Evolutionary conservation across 2,888 invertebrate genomes (phyloP), one percentile per base, ranked within the genome.

Genomic region (Seira ritae): DNA sequence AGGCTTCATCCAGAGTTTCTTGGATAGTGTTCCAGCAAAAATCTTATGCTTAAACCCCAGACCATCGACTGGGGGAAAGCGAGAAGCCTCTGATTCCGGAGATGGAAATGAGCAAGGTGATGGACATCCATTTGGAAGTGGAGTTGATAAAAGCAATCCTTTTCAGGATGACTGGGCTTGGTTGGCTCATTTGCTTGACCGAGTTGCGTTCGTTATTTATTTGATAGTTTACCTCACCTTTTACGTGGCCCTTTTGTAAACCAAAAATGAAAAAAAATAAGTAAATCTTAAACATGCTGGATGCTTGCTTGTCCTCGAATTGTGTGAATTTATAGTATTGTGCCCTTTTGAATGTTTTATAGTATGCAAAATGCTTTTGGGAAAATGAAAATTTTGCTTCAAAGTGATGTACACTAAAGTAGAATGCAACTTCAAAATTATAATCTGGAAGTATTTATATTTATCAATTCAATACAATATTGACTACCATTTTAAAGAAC

Each of bases 141-240:
- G 80, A 17, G 77, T 82, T 0, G 73, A 77, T 1, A 73, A 73
- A 46, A 72, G 55, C 10, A 87, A 85, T 72, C 87, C 88, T 8
- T 86, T 87, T 42, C 89, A 89, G 42, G 85, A 87, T 22, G 88
- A 89, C 67, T 89, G 88, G 88, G 89, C 89, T 15, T 89, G 89
- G 89, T 55, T 89, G 19, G 89, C 89, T 60, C 88, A 89, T 79
- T 69, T 89, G 8, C 70, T 89, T 19, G 89, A 89, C 69, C 73
- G 89, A 20, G 77, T 88, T 23, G 88, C 85, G 2, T 89, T 89
- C 67, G 67, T 85, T 15, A 76, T 89, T 46, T 89, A 88, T 69
- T 60, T 89, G 8, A 72, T 88, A 19, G 83, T 88, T 10, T 89
- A 89, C 50, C 67, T 85, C 12, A 75, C 77, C 62, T 87, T 89